Conservation (phyloP, 2,888 invertebrate species). For the Galeruca laticollis region DNA sequence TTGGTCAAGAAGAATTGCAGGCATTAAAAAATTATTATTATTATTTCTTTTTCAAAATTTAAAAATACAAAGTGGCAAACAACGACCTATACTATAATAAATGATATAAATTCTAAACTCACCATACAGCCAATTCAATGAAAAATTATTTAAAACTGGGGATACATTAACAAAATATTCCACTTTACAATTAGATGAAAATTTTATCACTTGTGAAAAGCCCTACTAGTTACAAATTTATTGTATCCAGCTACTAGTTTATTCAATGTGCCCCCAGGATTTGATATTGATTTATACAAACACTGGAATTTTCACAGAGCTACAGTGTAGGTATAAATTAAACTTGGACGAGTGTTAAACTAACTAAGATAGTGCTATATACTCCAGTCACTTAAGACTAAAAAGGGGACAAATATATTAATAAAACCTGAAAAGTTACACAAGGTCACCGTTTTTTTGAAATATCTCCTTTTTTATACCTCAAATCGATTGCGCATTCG, state of each 20-base stretch:
- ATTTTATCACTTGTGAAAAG: constrained; percentile 13
- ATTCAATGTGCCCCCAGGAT: constrained; percentile 6
- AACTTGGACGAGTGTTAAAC: not conserved
- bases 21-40: too few relatives aligned
- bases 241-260: constrained; percentile 5
- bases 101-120: not conserved
- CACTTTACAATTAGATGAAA: constrained; percentile 3
- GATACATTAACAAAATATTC: constrained; percentile 16
- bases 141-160: constrained; percentile 12
- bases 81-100: too few relatives aligned
- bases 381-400: too few relatives aligned
- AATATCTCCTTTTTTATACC: too few relatives aligned
- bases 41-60: too few relatives aligned
- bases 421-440: too few relatives aligned
- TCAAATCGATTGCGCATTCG: too few relatives aligned
- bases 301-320: not conserved
- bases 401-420: too few relatives aligned
- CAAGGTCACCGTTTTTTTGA: too few relatives aligned
- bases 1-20: too few relatives aligned
- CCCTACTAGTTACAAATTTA: constrained; percentile 12
- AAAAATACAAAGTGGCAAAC: not conserved
- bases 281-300: not conserved
- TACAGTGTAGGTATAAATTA: not conserved
- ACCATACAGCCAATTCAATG: constrained; percentile 1
- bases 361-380: too few relatives aligned